Evolutionary conservation across 2,888 invertebrate genomes (phyloP).

Genomic region (Fabriciana adippe): DNA sequence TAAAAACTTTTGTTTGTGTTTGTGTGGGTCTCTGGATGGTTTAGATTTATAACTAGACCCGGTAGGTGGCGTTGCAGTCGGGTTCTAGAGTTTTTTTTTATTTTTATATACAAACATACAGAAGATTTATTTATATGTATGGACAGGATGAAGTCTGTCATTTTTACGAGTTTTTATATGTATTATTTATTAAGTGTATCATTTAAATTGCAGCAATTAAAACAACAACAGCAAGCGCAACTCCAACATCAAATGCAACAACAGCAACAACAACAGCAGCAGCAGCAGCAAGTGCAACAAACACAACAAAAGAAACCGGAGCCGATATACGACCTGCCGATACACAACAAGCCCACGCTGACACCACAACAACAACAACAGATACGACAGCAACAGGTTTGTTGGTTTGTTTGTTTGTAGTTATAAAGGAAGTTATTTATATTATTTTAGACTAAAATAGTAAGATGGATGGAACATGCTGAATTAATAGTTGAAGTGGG

Average conservation of each 20-base stretch:
- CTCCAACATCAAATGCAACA: constrained; percentile 50
- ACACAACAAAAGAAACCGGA: constrained; percentile 65
- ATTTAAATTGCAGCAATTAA: constrained; percentile 37
- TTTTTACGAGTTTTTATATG: not conserved
- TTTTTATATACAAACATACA: no score
- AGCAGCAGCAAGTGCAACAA: constrained; percentile 48
- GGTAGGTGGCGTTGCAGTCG: no score
- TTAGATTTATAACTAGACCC: no score
- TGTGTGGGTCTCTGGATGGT: no score
- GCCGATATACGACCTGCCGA: constrained; percentile 73
- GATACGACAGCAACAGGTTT: constrained; percentile 44
- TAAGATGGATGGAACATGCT: no score
- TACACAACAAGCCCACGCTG: constrained; percentile 70
- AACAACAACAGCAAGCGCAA: constrained; percentile 49
- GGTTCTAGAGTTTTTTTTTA: not conserved
- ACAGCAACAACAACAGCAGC: constrained; percentile 48
- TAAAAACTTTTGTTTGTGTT: no score
- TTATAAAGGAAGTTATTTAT: constrained; percentile 3
- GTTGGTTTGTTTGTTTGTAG: constrained; percentile 30
- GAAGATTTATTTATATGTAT: not conserved
- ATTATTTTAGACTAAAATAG: not conserved
- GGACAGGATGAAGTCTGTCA: no score
- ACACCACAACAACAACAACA: constrained; percentile 53
- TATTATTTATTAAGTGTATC: constrained; percentile 8
- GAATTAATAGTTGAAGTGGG: no score